Evolutionary conservation across 2,888 invertebrate species (phyloP), one percentile per base, ranked within the genome.

Genomic region (Caenorhabditis plicata): DNA sequence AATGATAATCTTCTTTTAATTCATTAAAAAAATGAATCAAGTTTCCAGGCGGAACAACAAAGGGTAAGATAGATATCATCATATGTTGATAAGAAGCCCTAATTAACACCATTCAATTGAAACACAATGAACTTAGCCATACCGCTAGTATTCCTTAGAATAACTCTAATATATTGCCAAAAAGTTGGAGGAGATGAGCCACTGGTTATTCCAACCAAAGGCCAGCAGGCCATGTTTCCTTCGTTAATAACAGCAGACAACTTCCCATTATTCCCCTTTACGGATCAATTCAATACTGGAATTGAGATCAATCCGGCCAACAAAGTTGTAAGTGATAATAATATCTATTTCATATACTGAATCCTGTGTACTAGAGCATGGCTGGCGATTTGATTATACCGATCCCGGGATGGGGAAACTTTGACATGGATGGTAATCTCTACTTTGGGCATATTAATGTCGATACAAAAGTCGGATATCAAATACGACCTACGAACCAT

Each of bases 381-480:
- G 71, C 75, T 8, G 75, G 77, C 1, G 73, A 75, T 44, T 39
- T 77, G 46, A 75, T 74, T 26, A 50, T 77, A 13, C 77, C 77
- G 4, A 54, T 76, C n/a, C 75, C 75, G 1, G 75, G 74, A n/a
- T 76, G 76, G 77, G 77, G 77, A 9, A 72, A 75, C 36, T 74
- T 67, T 25, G 77, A 77, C 40, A 56, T 77, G 19, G 75, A 75
- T 43, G 70, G 70, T 5, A 75, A 73, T 46, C 33, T 76, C 9
- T 71, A 73, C 45, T 68, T 42, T 23, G 74, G 71, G 15, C 47
- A 67, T 43, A 75, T 71, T 46, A 74, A 74, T 42, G 38, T 52
- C 8, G 70, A 72, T 35, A 38, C 57, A 2, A 73, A 72, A 29
- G 66, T 75, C 17, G 75, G 75, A 44, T 74, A 72, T 43, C 74